Evolutionary conservation across 2,113 vertebrate species (phyloP), one percentile per base, ranked within the genome.

Genomic region (Epinephelus moara): DNA sequence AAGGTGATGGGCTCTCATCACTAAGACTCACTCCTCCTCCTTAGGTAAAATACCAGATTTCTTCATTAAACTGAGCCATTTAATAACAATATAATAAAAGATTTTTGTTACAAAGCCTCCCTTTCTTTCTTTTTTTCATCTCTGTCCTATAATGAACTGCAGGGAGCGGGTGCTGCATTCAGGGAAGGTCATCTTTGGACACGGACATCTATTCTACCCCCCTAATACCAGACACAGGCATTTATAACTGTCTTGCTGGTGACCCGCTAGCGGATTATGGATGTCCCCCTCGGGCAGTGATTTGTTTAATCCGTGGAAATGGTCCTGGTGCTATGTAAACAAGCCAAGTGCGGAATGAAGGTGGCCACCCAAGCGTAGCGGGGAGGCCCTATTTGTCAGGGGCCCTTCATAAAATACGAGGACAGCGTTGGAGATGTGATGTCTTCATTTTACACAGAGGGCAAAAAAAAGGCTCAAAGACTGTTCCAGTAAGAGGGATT

Each of bases 281-380:
- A 98, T 97, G 97, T 97, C 95, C 97, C 95, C 96, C 96, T 95
- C 95, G 95, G 95, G 94, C 95, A 93, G 96, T 97, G 97, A 99
- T 99, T 98, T 97, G 97, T 98, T 97, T 98, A 98, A 99, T 98
- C 97, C 96, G 96, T 97, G 97, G 96, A 98, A 99, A 97, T 97
- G 96, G 96, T 97, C 95, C 96, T 95, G 96, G 95, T 95, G 96
- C 96, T 97, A 97, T 99, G 97, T 99, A 98, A 99, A 99, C 97
- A 99, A 97, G 97, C 96, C 97, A 95, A 96, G 97, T 96, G 96
- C 96, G 90, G 97, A 97, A 97, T 98, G 97, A 97, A 97, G 97
- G 96, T 93, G 96, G 93, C 93, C 95, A 96, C 92, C 96, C 95
- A 95, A 95, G 97, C 97, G 96, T 97, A 88, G 96, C 97, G 91